Base-by-base conservation (phyloP, 2,113 vertebrate species). In the Pagrus major region DNA sequence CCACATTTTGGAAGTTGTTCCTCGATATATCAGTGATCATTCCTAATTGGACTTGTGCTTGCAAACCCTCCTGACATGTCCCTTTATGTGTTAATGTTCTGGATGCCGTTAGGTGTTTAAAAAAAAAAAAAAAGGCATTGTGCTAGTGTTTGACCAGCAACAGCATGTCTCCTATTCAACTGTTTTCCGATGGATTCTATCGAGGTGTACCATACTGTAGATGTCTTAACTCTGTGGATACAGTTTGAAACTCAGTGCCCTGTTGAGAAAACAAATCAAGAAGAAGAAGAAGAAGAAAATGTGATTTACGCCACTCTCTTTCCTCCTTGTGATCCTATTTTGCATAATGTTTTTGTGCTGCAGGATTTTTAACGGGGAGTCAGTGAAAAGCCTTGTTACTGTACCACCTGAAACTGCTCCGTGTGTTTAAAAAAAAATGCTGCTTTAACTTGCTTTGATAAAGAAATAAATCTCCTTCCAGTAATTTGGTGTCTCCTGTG, bases 381-480 rank as follows among this genome's bases (percentile, higher is more conserved):
- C 72, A 20, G 82, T 80, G 72, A 80, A 72, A 88, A 81, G 84
- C 86, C 84, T 90, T 83, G 84, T 88, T 77, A 84, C 76, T 90
- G 83, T 82, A 89, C 73, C 78, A 77, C 80, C 73, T 60, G 74
- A 78, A 91, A 86, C 75, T 78, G 83, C 85, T 93, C 84, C 31
- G 23, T 92, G 84, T 93, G 90, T 91, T 89, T 37, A 65, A 73
- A 75, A 88, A 92, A n/a, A n/a, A 58, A 86, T 92, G 88, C 92
- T 93, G 90, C 92, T 94, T 92, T 82, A 83, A 86, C 71, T n/a
- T 88, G 93, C 93, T 94, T 92, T 93, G 90, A 93, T 92, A 90
- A 91, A 78, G 84, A 91, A 94, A 94, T 93, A 92, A 91, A 94
- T 89, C 83, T 90, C 79, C 85, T 87, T 93, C 85, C 83, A 90